phyloP scores from a whole-genome alignment of 2,797 vertebrate species.

The Smutsia gigantea region DNA sequence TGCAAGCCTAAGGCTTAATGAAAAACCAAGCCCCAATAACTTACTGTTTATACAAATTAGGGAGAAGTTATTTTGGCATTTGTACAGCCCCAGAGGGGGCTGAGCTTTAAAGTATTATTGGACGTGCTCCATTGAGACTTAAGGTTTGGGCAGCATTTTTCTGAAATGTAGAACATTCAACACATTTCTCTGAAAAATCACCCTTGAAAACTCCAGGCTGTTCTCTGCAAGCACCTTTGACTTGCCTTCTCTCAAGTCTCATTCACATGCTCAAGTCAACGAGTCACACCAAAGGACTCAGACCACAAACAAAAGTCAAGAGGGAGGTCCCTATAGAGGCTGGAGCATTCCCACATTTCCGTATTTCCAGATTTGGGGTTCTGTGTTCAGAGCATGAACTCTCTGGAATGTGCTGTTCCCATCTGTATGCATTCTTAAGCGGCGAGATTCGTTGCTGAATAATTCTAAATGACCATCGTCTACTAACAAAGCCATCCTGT shows the following conservation, averaged over 20 bases:
- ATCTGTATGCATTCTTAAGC: slow-evolving; percentile 79
- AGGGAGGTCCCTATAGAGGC: background rate
- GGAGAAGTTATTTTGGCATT: slow-evolving; percentile 38
- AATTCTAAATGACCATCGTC: slow-evolving; percentile 89
- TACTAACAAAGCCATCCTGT: slow-evolving; percentile 86
- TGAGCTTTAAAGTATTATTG: slow-evolving; percentile 43
- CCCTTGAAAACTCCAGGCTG: background rate
- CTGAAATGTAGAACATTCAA: background rate
- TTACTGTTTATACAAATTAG: slow-evolving; percentile 38
- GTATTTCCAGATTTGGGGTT: slow-evolving; percentile 86
- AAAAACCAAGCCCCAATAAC: slow-evolving; percentile 47
- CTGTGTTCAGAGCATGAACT: slow-evolving; percentile 73
- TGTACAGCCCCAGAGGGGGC: slow-evolving; percentile 32
- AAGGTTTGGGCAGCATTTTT: background rate
- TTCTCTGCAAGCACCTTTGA: background rate
- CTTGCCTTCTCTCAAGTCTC: background rate
- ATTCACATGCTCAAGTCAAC: background rate
- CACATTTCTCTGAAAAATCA: slow-evolving; percentile 37
- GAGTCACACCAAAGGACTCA: background rate
- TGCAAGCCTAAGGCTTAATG: slow-evolving; percentile 11
- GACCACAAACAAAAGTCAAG: slow-evolving; percentile 53
- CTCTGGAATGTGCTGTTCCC: slow-evolving; percentile 72
- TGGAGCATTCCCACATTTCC: slow-evolving; percentile 80
- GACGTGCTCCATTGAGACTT: background rate
- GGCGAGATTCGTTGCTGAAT: slow-evolving; percentile 88